These are phyloP conservation scores for Gadopsis marmoratus DNA, from an alignment of 2,797 vertebrate genomes.

Conservation along the genomic window DNA sequence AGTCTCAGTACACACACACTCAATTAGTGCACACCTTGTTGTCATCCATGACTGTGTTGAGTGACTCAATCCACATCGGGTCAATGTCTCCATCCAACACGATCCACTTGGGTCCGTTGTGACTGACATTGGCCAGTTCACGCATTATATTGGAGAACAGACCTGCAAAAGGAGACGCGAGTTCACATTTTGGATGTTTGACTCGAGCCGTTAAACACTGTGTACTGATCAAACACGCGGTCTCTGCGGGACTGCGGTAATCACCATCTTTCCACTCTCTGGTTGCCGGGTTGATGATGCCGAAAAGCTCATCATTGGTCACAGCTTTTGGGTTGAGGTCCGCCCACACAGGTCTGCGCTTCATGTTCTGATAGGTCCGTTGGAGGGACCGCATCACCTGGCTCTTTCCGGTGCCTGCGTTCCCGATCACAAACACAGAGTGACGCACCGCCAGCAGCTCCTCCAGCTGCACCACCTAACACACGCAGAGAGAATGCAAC, in stretches of 20 bases:
- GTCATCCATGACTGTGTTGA: slow-evolving; percentile 99
- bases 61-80: slow-evolving; percentile 99
- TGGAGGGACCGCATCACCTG: slow-evolving; percentile 93
- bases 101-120: slow-evolving; percentile 95
- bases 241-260: neutral
- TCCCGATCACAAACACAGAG: slow-evolving; percentile 95
- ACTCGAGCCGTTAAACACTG: slow-evolving; percentile 9
- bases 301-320: slow-evolving; percentile 96
- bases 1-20: neutral
- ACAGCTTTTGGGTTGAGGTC: slow-evolving; percentile 98
- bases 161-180: slow-evolving; percentile 77
- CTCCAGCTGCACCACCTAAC: slow-evolving; percentile 94
- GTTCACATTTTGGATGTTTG: neutral
- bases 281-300: slow-evolving; percentile 94
- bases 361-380: slow-evolving; percentile 93
- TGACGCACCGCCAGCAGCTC: slow-evolving; percentile 94
- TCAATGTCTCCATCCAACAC: slow-evolving; percentile 98
- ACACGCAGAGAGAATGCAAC: slow-evolving; percentile 21
- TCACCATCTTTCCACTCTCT: slow-evolving; percentile 89
- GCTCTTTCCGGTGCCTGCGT: slow-evolving; percentile 93
- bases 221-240: neutral
- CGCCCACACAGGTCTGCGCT: slow-evolving; percentile 89
- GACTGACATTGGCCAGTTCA: slow-evolving; percentile 91
- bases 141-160: slow-evolving; percentile 95
- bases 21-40: slow-evolving; percentile 90